Evolutionary conservation across 2,797 vertebrate species (phyloP), one percentile per base, ranked within the genome.

Genomic region (Acrossocheilus wenchowensis): DNA sequence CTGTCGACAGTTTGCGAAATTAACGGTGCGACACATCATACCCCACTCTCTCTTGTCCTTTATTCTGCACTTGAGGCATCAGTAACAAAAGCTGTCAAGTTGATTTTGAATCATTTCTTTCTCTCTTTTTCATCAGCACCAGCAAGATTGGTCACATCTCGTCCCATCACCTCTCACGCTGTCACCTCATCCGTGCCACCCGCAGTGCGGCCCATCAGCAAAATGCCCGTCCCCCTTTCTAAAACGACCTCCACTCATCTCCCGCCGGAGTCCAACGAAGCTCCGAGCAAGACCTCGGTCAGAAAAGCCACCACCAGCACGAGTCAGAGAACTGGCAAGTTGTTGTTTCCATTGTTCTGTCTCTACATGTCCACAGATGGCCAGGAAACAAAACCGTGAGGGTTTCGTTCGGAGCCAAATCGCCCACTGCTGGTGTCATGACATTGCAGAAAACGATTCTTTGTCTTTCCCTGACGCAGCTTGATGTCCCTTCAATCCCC

Each of bases 251-350:
- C 75, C 68, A 66, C 69, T 74, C 82, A 73, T 43, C 43, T 74
- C 68, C 71, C 19, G 3, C 30, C n/a, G 12, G 52, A 71, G 43
- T 26, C 73, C 52, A 66, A 64, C 54, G 48, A 50, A 64, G 75
- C 75, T 79, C 54, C 68, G 43, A 64, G 66, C 81, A 80, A 81
- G 87, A 81, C 43, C 69, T 11, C 36, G 17, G 85, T 60, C 75
- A 84, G n/a, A 48, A 86, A 86, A 83, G 78, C 72, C 11, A 10
- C 68, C 30, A 72, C 77, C 85, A 88, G 60, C 52, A 30, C 41
- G n/a, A 79, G 81, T 74, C 69, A 69, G 30, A 86, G 73, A 75
- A 69, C 87, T 50, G 87, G 87, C 81, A 81, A 88, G 87, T 88
- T 57, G 78, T 48, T 74, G 26, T 48, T 78, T 69, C 68, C 36